A percentile compares a stretch with the other conserved stretches of the same genome.
Evolutionary conservation across 2,113 vertebrate genomes (phyloP).

Genomic region (Isurus oxyrinchus): DNA sequence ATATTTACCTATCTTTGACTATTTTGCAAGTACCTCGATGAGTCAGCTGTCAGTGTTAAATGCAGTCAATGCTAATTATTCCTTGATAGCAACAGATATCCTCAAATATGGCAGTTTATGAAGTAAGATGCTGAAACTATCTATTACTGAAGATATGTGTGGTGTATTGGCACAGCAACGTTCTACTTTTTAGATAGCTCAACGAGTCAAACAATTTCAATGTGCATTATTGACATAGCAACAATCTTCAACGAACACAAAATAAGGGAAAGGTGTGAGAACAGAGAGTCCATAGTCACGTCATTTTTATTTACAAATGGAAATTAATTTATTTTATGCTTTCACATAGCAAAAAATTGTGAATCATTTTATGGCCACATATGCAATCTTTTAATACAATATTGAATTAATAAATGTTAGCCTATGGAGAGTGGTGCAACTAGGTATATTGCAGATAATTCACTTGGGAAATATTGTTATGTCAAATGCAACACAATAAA

Average conservation of each 20-base stretch:
- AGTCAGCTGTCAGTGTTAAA: background rate
- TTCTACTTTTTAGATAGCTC: background rate
- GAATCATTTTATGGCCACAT: background rate
- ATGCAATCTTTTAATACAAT: background rate
- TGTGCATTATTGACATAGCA: background rate
- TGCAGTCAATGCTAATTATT: too few relatives aligned
- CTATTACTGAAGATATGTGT: background rate
- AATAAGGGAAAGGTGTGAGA: background rate
- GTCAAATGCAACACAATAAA: background rate
- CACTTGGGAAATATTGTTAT: background rate
- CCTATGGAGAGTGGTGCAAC: background rate
- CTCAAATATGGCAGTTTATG: background rate
- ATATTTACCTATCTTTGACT: background rate
- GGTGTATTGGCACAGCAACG: background rate
- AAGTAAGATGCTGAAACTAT: background rate
- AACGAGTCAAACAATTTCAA: background rate
- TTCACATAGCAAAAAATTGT: background rate
- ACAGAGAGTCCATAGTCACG: background rate
- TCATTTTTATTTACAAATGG: slow-evolving; percentile 16
- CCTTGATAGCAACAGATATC: background rate
- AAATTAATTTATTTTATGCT: slow-evolving; percentile 19
- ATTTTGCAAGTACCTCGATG: background rate
- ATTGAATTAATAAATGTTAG: background rate
- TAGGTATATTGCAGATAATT: background rate
- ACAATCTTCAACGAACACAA: background rate